A percentile compares a stretch with the other conserved stretches of the same genome.
These are phyloP conservation scores for Pterobdella sp. DNA, from an alignment of 2,888 invertebrate genomes.

Conservation along the genomic window DNA sequence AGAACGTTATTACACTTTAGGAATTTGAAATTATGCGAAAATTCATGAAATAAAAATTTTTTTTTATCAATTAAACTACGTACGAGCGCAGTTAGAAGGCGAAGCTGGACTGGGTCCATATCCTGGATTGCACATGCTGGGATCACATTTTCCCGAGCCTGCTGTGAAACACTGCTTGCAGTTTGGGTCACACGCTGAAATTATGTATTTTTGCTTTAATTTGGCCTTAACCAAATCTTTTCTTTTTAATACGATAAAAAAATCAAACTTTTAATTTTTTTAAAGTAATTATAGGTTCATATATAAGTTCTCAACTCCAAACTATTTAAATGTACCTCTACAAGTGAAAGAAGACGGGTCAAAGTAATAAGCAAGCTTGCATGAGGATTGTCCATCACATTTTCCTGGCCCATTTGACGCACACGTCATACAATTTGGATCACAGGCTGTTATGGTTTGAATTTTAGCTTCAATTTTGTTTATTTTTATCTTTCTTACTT, in stretches of 20 bases:
- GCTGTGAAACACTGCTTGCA: slow-evolving; percentile 30
- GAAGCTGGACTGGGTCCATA: slow-evolving; percentile 20
- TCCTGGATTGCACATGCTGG: slow-evolving; percentile 24
- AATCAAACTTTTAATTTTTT: neutral
- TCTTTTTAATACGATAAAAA: neutral
- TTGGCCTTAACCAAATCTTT: neutral
- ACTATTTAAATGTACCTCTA: slow-evolving; percentile 21
- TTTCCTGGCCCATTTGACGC: slow-evolving; percentile 31
- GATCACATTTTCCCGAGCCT: slow-evolving; percentile 29
- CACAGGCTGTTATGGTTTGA: slow-evolving; percentile 31
- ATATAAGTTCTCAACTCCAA: neutral
- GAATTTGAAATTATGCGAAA: too few species aligned
- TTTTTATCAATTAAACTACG: neutral
- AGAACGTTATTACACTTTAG: neutral
- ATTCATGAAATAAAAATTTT: neutral
- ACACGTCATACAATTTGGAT: slow-evolving; percentile 29
- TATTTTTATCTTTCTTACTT: too few species aligned
- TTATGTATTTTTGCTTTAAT: neutral
- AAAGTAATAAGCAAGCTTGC: slow-evolving; percentile 21
- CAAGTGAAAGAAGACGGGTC: slow-evolving; percentile 28
- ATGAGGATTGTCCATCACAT: slow-evolving; percentile 28
- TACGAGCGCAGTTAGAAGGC: slow-evolving; percentile 14
- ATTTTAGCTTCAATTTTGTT: neutral
- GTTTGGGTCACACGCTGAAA: slow-evolving; percentile 31
- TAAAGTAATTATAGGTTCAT: neutral